Conservation (phyloP, 1,140 invertebrate species). For the Drosophila eugracilis region DNA sequence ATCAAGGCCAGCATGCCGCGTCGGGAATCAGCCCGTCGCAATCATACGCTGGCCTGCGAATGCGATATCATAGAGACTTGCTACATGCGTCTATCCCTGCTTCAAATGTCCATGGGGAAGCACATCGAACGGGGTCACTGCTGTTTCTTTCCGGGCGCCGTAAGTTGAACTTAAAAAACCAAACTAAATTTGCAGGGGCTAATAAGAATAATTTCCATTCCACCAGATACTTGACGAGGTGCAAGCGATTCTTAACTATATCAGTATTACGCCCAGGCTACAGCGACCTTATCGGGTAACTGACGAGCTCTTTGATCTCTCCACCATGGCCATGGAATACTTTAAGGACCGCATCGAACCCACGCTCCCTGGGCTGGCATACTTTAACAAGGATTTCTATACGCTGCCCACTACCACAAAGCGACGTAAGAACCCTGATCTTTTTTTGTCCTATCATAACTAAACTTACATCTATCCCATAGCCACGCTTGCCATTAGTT, state of each 20-base stretch:
- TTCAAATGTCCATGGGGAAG: conserved; percentile 96
- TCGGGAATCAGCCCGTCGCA: conserved; percentile 92
- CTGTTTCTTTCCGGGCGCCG: conserved; percentile 95
- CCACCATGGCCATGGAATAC: conserved; percentile 97
- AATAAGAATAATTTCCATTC: conserved; percentile 36
- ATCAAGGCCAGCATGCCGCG: conserved; percentile 96
- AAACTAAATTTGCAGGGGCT: neutral
- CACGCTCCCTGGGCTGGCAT: conserved; percentile 93
- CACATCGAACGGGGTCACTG: conserved; percentile 95
- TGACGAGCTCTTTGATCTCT: conserved; percentile 95
- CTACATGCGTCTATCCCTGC: conserved; percentile 93
- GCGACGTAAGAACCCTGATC: conserved; percentile 56
- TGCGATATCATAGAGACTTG: conserved; percentile 95
- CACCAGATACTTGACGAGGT: conserved; percentile 90
- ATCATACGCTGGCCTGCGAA: conserved; percentile 93
- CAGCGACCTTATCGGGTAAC: conserved; percentile 94
- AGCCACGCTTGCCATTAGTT: conserved; percentile 69
- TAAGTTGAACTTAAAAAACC: conserved; percentile 84
- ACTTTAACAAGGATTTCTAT: conserved; percentile 92
- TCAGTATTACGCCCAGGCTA: conserved; percentile 92
- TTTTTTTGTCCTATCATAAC: too few relatives aligned
- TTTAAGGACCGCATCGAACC: conserved; percentile 96
- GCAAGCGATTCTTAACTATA: conserved; percentile 92
- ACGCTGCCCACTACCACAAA: conserved; percentile 73
- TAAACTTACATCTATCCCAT: neutral